Evolutionary conservation across 2,888 invertebrate genomes (phyloP).

Genomic region (Aspidiotus destructor): DNA sequence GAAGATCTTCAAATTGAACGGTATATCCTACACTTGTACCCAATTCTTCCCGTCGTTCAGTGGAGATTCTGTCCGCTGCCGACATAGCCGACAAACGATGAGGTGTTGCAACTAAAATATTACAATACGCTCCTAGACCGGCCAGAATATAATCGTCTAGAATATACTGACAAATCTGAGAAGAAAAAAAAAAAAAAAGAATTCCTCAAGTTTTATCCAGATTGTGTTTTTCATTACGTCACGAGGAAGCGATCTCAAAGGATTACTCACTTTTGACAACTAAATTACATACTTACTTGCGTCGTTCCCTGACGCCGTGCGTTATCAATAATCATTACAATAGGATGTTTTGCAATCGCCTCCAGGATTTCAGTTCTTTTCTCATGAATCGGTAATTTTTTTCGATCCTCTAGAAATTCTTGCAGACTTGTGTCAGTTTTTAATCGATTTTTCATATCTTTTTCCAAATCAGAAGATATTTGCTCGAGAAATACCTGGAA

Average conservation of each 20-base stretch:
- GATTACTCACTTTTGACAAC: too few species aligned
- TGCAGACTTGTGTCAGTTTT: conserved; percentile 53
- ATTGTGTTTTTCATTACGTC: background rate
- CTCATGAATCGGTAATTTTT: conserved; percentile 67
- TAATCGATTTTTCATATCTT: conserved; percentile 52
- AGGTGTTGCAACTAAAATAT: conserved; percentile 89
- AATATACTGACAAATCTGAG: conserved; percentile 87
- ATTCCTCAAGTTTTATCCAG: too few species aligned
- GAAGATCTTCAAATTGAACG: conserved; percentile 84
- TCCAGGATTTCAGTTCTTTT: conserved; percentile 70
- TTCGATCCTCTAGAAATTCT: conserved; percentile 46
- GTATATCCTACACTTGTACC: conserved; percentile 51
- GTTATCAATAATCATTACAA: conserved; percentile 86
- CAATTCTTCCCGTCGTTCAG: conserved; percentile 75
- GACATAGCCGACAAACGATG: conserved; percentile 92
- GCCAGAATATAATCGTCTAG: conserved; percentile 82
- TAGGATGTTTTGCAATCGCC: conserved; percentile 81
- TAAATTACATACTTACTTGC: conserved; percentile 48
- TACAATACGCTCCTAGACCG: conserved; percentile 84
- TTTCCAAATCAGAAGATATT: conserved; percentile 62
- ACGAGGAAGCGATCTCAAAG: too few species aligned
- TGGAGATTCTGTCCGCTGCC: conserved; percentile 87
- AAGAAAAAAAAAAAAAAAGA: too few species aligned
- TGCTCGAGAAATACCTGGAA: conserved; percentile 45
- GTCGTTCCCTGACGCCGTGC: conserved; percentile 95